Percentiles rank a stretch among this genome's conserved stretches.
Evolutionary conservation across 2,797 vertebrate genomes (phyloP).

Genomic region (Chelonia mydas): DNA sequence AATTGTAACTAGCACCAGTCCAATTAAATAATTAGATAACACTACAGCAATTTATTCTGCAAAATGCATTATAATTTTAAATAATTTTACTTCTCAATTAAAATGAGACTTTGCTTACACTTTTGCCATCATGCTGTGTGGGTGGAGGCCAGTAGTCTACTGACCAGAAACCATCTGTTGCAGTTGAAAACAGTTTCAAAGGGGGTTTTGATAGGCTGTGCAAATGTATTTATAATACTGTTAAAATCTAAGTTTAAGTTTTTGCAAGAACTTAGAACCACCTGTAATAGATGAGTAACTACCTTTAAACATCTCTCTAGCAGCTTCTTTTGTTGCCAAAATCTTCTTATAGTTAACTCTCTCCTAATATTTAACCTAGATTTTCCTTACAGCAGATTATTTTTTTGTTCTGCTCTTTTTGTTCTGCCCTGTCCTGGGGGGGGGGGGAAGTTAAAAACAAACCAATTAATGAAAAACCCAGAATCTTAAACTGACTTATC

Average conservation of each 20-base stretch:
- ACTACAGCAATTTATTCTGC: background rate
- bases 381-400: background rate
- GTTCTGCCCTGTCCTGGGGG: background rate
- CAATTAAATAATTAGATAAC: slow-evolving; percentile 18
- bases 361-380: slow-evolving; percentile 1
- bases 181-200: slow-evolving; percentile 4
- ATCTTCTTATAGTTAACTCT: slow-evolving; percentile 26
- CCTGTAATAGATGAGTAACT: slow-evolving; percentile 22
- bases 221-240: background rate
- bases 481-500: background rate
- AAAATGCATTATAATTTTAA: slow-evolving; percentile 4
- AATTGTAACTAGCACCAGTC: background rate
- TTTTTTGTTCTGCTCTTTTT: background rate
- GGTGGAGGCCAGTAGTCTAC: background rate
- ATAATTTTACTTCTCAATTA: slow-evolving; percentile 7
- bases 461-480: background rate
- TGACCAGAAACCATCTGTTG: slow-evolving; percentile 11
- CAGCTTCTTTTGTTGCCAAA: slow-evolving; percentile 2
- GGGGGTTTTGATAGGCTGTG: slow-evolving; percentile 16
- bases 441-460: background rate
- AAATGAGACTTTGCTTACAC: background rate
- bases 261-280: slow-evolving; percentile 18
- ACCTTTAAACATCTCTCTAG: slow-evolving; percentile 18
- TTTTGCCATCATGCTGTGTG: background rate
- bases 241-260: slow-evolving; percentile 35